Evolutionary conservation across 2,888 invertebrate genomes (phyloP), one percentile per base, ranked within the genome.

Genomic region (Ethmia dodecea): DNA sequence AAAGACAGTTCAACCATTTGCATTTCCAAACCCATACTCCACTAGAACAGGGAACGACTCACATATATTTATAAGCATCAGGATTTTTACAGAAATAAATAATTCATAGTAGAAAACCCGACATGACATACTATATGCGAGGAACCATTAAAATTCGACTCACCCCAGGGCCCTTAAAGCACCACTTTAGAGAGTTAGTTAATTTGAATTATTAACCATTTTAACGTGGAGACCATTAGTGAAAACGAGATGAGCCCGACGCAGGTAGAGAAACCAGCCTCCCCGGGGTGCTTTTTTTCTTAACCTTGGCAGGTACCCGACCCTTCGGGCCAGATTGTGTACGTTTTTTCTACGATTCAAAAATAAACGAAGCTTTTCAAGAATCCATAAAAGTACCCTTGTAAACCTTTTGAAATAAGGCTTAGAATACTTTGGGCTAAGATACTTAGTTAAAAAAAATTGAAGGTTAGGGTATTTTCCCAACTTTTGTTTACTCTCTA

Each of bases 161-260:
- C 71, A 62, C 68, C 70, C 72, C 52, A 43, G 52, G 67, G 67
- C 58, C 53, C 55, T 64, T 61, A 71, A 67, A 68, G 56, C 57
- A 68, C 66, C 63, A 75, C 67, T 74, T 75, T 66, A 58, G 59
- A 55, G 59, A 55, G 10, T 67, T 53, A 49, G 69, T 76, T 80
- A 79, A 78, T 81, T 80, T 77, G 77, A 73, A 71, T 66, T 73
- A 72, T 75, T 78, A 76, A 73, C 61, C 62, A 61, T 75, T 77
- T 66, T 60, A 67, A 76, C 60, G 58, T 64, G 56, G 57, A 58
- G 55, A 60, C 74, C 66, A 73, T 78, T 75, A 71, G 72, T 73
- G 63, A 67, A 76, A 72, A 66, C 60, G 64, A 71, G 67, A 69
- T 61, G 64, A 64, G 57, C 52, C 59, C 45, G 53, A 29, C 62